Conservation (phyloP, 2,113 vertebrate species). For the Dasyornis broadbenti region DNA sequence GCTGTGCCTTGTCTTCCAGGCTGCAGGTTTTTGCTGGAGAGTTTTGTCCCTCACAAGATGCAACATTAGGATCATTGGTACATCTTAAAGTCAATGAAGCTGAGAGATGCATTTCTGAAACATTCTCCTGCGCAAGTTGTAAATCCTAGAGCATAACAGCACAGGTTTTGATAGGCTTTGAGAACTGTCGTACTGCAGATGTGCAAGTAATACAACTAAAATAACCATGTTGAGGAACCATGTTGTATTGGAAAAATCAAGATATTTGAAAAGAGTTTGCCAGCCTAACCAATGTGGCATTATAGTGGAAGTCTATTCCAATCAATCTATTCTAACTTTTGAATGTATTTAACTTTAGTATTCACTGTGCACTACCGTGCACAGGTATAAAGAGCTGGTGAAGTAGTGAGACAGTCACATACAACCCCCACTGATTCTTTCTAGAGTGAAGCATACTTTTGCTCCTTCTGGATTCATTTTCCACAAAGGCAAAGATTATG, state of each 20-base stretch:
- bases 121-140: neutral
- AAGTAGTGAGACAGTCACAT: neutral
- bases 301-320: neutral
- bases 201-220: neutral
- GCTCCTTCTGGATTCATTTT: neutral
- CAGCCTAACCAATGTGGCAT: neutral
- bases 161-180: neutral
- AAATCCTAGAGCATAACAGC: neutral
- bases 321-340: neutral
- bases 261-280: neutral
- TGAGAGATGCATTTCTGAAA: neutral
- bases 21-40: neutral
- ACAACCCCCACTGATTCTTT: neutral
- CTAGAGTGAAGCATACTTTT: neutral
- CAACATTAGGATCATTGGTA: neutral
- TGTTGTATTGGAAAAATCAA: neutral
- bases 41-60: neutral
- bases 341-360: neutral
- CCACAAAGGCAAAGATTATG: neutral
- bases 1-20: neutral
- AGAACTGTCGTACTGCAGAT: neutral
- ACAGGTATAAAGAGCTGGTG: neutral
- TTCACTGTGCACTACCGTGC: neutral
- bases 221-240: neutral
- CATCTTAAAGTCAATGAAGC: neutral